phyloP scores from a whole-genome alignment of 1,140 invertebrate species.

The Ostrea denselamellosa region DNA sequence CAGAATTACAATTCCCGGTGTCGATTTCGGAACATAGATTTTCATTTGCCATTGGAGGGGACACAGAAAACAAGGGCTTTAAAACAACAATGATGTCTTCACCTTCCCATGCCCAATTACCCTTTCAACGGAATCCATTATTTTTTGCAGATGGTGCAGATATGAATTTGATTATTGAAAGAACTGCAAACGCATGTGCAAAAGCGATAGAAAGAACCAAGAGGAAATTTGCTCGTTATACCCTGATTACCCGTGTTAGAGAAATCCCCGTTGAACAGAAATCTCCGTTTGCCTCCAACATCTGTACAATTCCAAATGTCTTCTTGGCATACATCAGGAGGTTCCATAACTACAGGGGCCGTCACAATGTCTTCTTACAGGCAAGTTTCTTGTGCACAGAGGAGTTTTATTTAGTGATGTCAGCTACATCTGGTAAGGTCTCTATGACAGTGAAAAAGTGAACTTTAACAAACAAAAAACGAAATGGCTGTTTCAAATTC shows the following conservation, averaged over 20 bases:
- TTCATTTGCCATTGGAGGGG: too few relatives aligned
- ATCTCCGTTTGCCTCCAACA: background rate
- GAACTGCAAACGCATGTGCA: background rate
- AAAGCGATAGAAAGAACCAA: background rate
- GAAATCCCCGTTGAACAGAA: background rate
- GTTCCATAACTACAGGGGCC: background rate
- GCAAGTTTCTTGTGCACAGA: background rate
- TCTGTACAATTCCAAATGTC: background rate
- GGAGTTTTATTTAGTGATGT: too few relatives aligned
- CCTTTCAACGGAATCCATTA: background rate
- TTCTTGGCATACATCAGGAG: slow-evolving; percentile 5
- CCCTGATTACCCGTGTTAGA: background rate
- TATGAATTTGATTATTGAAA: background rate
- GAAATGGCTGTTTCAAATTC: too few relatives aligned
- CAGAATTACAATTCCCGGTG: background rate
- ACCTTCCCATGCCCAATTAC: background rate
- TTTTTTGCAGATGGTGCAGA: slow-evolving; percentile 7
- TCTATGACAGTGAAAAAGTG: too few relatives aligned
- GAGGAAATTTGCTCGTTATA: background rate
- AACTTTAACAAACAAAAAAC: too few relatives aligned
- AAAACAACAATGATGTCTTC: background rate
- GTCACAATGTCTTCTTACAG: slow-evolving; percentile 23
- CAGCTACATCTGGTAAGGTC: too few relatives aligned
- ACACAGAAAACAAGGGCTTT: background rate
- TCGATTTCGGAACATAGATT: background rate